phyloP scores from a whole-genome alignment of 2,888 invertebrate genomes.

The Caenorhabditis drosophilae region DNA sequence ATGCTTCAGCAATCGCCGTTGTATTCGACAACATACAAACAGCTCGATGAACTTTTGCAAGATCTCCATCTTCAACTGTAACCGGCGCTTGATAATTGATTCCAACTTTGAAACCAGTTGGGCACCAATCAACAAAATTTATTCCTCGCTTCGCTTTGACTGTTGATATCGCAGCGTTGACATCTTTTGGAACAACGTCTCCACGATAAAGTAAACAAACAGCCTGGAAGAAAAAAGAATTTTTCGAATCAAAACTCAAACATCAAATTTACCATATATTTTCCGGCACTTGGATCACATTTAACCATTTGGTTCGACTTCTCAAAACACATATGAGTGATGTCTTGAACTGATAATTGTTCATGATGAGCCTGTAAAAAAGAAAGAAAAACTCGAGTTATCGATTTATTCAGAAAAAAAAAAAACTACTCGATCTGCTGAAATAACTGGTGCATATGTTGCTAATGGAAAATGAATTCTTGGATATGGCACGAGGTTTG shows the following conservation, averaged over 20 bases:
- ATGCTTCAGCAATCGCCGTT: slow-evolving; percentile 84
- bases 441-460: slow-evolving; percentile 73
- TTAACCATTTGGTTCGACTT: slow-evolving; percentile 87
- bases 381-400: too few species aligned
- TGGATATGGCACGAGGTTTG: slow-evolving; percentile 79
- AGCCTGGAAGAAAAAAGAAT: slow-evolving; percentile 75
- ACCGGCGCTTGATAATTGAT: slow-evolving; percentile 74
- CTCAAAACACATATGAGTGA: slow-evolving; percentile 79
- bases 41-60: slow-evolving; percentile 74
- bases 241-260: not conserved
- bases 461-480: slow-evolving; percentile 85
- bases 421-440: slow-evolving; percentile 39
- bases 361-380: slow-evolving; percentile 47
- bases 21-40: slow-evolving; percentile 88
- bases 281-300: slow-evolving; percentile 73
- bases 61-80: slow-evolving; percentile 89
- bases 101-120: slow-evolving; percentile 78
- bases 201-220: slow-evolving; percentile 93
- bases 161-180: slow-evolving; percentile 63
- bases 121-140: slow-evolving; percentile 78
- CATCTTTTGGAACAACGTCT: slow-evolving; percentile 83
- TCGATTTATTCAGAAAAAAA: not conserved
- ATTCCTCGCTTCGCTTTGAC: slow-evolving; percentile 71
- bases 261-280: slow-evolving; percentile 38
- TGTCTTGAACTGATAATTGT: slow-evolving; percentile 74